Evolutionary conservation across 2,797 vertebrate species (phyloP).

Genomic region (Lithobates pipiens): DNA sequence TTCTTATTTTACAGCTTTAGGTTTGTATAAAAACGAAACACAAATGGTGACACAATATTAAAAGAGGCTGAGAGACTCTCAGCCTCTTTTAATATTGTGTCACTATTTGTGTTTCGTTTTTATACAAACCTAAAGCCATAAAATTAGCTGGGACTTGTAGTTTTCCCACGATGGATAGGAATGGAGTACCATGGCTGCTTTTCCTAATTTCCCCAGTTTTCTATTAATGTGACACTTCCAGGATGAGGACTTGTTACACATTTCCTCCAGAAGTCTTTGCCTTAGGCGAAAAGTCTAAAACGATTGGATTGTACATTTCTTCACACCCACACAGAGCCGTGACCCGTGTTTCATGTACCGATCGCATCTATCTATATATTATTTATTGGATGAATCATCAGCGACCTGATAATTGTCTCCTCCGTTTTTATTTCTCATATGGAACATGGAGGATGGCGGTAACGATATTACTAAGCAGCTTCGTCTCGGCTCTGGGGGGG

Average conservation of each 20-base stretch:
- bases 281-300: background rate
- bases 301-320: background rate
- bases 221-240: background rate
- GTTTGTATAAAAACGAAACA: too few relatives aligned
- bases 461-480: background rate
- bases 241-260: background rate
- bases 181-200: background rate
- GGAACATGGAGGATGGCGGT: background rate
- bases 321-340: too few relatives aligned
- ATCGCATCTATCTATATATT: background rate
- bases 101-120: background rate
- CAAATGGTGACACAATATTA: background rate
- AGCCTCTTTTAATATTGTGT: background rate
- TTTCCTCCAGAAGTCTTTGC: background rate
- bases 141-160: too few relatives aligned
- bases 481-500: background rate
- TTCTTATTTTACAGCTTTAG: too few relatives aligned
- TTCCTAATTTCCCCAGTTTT: background rate
- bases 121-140: too few relatives aligned
- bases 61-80: background rate
- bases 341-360: background rate
- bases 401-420: background rate
- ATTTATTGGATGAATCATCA: background rate
- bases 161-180: background rate
- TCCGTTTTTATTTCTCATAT: background rate